These are phyloP conservation scores for Dermochelys coriacea DNA, from an alignment of 2,797 vertebrate species.

Conservation along the genomic window DNA sequence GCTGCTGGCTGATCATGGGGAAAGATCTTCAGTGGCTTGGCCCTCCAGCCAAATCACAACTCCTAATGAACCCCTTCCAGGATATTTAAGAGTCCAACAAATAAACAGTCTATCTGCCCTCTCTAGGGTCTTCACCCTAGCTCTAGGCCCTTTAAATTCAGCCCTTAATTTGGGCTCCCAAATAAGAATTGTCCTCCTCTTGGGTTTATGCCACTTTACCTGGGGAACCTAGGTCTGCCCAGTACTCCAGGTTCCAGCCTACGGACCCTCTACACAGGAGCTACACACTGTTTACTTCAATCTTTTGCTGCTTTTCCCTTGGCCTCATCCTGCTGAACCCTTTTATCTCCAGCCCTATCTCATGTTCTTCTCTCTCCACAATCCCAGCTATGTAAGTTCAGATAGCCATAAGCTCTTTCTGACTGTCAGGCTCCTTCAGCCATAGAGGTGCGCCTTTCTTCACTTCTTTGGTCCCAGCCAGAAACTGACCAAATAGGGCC, in stretches of 20 bases:
- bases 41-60: no score
- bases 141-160: neutral
- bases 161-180: neutral
- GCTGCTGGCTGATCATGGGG: neutral
- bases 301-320: neutral
- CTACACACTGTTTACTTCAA: neutral
- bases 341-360: neutral
- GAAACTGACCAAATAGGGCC: neutral
- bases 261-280: neutral
- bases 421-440: neutral
- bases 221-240: neutral
- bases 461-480: neutral
- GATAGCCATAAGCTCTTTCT: neutral
- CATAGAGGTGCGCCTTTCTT: neutral
- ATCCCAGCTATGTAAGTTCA: neutral
- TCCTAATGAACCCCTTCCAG: neutral
- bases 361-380: neutral
- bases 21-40: neutral
- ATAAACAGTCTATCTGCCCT: neutral
- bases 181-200: neutral
- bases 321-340: rapidly evolving
- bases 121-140: neutral
- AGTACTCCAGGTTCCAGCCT: neutral
- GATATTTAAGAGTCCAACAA: neutral
- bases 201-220: neutral